phyloP scores from a whole-genome alignment of 2,888 invertebrate genomes.

The Merodon equestris region DNA sequence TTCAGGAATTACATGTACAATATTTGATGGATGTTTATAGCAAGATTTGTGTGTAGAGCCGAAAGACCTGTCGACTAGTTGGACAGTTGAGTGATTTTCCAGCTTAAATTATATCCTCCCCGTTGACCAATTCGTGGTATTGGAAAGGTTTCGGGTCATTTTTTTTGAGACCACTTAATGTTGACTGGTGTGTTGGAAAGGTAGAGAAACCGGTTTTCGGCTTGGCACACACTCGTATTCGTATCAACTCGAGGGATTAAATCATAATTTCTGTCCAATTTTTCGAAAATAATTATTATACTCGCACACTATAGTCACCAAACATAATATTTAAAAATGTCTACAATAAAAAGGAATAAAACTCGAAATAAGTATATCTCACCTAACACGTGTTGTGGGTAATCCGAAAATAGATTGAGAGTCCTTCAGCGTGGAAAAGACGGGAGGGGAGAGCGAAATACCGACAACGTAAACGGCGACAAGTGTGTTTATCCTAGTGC shows the following conservation, averaged over 20 bases:
- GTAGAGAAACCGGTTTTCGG: constrained; percentile 38
- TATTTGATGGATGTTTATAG: too few species aligned
- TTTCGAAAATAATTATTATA: constrained; percentile 32
- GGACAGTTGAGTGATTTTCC: too few species aligned
- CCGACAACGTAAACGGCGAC: not conserved
- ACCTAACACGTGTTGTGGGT: constrained; percentile 13
- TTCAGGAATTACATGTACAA: too few species aligned
- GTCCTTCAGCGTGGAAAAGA: constrained; percentile 15
- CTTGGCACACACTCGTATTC: constrained; percentile 2
- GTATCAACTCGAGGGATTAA: constrained; percentile 43
- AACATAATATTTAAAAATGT: not conserved
- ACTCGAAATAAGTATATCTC: not conserved
- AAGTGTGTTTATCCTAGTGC: constrained; percentile 38
- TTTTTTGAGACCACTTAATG: constrained; percentile 23
- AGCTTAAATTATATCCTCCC: not conserved
- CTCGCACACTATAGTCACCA: too few species aligned
- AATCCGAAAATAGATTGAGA: constrained; percentile 34
- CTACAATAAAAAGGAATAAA: not conserved
- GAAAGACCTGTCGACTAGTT: too few species aligned
- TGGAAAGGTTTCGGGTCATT: too few species aligned
- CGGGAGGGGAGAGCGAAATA: not conserved
- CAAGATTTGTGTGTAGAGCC: too few species aligned
- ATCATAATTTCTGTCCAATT: constrained; percentile 47
- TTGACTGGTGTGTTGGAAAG: constrained; percentile 21
- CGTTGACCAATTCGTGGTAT: not conserved